Conservation (phyloP, 2,113 vertebrate species). For the Coracopsis vasa region DNA sequence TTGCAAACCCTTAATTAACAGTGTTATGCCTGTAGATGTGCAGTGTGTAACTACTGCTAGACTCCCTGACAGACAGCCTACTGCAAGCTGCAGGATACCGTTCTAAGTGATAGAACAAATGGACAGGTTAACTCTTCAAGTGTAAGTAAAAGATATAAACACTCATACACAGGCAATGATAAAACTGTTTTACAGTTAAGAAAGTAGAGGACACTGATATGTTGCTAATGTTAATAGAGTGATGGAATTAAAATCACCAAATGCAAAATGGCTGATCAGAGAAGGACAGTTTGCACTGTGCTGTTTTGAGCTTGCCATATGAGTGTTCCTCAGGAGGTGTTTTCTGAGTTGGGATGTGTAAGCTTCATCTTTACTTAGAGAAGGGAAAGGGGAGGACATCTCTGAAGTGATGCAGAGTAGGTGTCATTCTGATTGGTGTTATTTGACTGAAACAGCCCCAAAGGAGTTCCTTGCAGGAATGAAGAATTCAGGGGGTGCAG, state of each 20-base stretch:
- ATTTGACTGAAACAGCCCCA: background rate
- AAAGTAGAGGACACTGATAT: background rate
- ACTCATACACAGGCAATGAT: background rate
- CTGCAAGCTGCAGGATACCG: background rate
- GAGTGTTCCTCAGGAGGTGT: background rate
- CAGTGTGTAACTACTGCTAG: background rate
- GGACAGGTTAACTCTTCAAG: background rate
- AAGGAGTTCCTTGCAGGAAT: background rate
- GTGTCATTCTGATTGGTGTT: background rate
- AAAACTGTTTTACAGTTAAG: background rate
- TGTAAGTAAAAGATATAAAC: slow-evolving; percentile 13
- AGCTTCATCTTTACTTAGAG: background rate
- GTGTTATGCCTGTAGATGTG: background rate
- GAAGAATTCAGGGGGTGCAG: background rate
- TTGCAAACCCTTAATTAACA: background rate
- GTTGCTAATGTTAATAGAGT: background rate
- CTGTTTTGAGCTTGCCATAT: background rate
- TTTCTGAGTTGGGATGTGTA: background rate
- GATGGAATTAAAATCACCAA: background rate
- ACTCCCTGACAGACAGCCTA: background rate
- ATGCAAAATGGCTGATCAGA: background rate
- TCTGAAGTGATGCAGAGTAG: background rate
- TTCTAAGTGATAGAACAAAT: background rate
- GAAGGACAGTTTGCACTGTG: background rate
- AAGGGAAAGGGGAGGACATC: background rate